These are phyloP conservation scores for Lophotis ruficrista DNA, from an alignment of 2,113 vertebrate genomes.

Conservation along the genomic window DNA sequence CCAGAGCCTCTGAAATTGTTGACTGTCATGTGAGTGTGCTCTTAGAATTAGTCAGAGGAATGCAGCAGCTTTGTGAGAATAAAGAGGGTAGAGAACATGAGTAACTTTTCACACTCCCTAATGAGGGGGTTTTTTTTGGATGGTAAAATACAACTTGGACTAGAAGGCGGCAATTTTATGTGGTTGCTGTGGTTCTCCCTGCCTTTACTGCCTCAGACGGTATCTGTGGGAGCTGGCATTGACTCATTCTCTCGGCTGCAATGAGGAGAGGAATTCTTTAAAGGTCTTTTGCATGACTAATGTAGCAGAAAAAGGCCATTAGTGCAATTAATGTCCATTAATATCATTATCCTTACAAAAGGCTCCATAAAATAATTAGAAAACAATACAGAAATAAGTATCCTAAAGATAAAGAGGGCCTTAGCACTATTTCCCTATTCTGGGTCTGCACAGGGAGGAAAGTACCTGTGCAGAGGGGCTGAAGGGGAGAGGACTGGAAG, in stretches of 20 bases:
- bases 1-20: background rate
- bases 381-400: background rate
- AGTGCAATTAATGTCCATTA: background rate
- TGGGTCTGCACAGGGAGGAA: background rate
- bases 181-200: background rate
- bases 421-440: background rate
- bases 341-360: background rate
- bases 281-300: background rate
- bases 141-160: background rate
- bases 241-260: background rate
- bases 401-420: background rate
- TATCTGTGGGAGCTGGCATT: background rate
- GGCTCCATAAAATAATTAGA: background rate
- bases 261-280: background rate
- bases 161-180: background rate
- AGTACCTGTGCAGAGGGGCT: background rate
- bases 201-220: background rate
- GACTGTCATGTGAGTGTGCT: rapidly evolving
- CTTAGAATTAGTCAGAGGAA: background rate
- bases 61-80: background rate
- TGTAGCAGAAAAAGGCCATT: background rate
- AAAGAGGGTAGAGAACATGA: background rate
- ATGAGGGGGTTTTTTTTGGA: background rate
- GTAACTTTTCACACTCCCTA: background rate
- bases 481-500: background rate